Evolutionary conservation across 2,888 invertebrate species (phyloP).

Genomic region (Teleiodes luculella): DNA sequence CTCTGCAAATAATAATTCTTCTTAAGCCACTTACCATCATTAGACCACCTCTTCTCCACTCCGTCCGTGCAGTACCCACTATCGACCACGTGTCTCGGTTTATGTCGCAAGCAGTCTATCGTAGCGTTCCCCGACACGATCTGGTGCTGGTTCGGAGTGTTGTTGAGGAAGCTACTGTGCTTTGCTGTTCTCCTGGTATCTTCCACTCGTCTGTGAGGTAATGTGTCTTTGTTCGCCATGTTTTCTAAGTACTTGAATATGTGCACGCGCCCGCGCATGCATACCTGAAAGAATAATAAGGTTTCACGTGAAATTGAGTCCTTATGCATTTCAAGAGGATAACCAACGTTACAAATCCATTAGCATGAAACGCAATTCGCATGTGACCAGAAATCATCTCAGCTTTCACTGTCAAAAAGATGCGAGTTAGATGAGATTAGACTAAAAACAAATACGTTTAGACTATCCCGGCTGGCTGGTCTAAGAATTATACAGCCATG

Average conservation of each 20-base stretch:
- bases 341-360: too few relatives aligned
- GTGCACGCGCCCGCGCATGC: constrained; percentile 94
- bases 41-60: constrained; percentile 90
- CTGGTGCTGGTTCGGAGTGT: constrained; percentile 58
- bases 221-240: constrained; percentile 85
- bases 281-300: constrained; percentile 79
- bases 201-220: constrained; percentile 71
- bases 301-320: not conserved
- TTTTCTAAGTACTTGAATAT: constrained; percentile 96
- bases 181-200: constrained; percentile 68
- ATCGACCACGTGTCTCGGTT: constrained; percentile 86
- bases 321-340: too few relatives aligned
- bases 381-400: too few relatives aligned
- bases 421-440: too few relatives aligned
- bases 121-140: constrained; percentile 69
- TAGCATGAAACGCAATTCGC: too few relatives aligned
- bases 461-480: too few relatives aligned
- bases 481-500: too few relatives aligned
- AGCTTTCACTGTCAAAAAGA: too few relatives aligned
- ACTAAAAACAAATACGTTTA: too few relatives aligned
- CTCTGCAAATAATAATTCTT: too few relatives aligned
- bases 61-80: constrained; percentile 94
- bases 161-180: constrained; percentile 62
- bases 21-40: constrained; percentile 79
- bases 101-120: constrained; percentile 69